Base-by-base conservation (phyloP, 1,140 invertebrate genomes). In the Adoxophyes honmai region DNA sequence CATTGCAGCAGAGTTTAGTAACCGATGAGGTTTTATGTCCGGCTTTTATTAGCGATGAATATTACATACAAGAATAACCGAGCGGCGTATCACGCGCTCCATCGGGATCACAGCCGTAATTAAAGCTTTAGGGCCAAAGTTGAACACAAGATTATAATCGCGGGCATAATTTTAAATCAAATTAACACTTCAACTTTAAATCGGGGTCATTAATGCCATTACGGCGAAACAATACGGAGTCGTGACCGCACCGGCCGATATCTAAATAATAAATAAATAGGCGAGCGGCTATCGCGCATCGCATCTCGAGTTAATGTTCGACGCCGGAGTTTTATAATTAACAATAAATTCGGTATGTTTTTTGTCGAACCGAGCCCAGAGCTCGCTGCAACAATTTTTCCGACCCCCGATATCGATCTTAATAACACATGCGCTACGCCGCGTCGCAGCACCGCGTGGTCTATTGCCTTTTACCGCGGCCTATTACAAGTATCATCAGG, bases 201-300 rank as follows among this genome's bases (percentile, higher is more conserved):
- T 77, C 80, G 83, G 81, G 86, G 83, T 86, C 83, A 84, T 88
- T 86, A 86, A 82, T 84, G 85, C 69, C 78, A 86, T 86, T 86
- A 86, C 73, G 69, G 65, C 79, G 79, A 86, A 86, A 86, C 82
- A 86, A 86, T 85, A 86, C 81, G 81, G 75, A 84, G 78, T 88
- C 86, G 83, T 88, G 86, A 88, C 86, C 83, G 82, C 76, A 60
- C 65, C 73, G 75, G 72, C 81, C 75, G 79, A 86, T 88, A 87
- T 84, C 86, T 86, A 87, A 88, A 87, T 87, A 88, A 88, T 88
- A 86, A 85, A 86, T 86, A 86, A 88, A 86, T 88, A 88, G 81
- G 76, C 75, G 67, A 57, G 65, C 70, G 57, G 66, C 66, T 87
- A 88, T 88, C 83, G 73, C 62, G 64, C 68, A 73, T 70, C 72